A percentile compares a stretch with the other conserved stretches of the same genome.
These are phyloP conservation scores for Pegoplata infirma DNA, from an alignment of 2,888 invertebrate genomes.

Conservation along the genomic window DNA sequence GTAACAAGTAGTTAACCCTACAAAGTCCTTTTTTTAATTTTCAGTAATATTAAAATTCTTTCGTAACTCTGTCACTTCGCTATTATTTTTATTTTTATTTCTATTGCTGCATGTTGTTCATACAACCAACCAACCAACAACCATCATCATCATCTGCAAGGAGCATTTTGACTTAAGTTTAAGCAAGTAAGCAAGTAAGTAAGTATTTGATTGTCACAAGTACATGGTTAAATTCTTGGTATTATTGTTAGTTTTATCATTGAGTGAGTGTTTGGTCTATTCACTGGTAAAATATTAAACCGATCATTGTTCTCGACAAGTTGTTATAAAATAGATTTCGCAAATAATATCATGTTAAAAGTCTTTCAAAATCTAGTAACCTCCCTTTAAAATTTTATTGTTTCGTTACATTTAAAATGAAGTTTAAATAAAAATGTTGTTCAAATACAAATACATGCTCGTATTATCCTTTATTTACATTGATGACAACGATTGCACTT, in stretches of 20 bases:
- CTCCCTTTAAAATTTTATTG: neutral
- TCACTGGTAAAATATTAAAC: slow-evolving; percentile 77
- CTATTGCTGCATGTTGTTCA: neutral
- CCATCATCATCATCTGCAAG: slow-evolving; percentile 38
- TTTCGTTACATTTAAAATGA: slow-evolving; percentile 31
- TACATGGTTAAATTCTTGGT: slow-evolving; percentile 14
- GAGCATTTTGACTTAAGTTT: slow-evolving; percentile 28
- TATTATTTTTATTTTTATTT: neutral
- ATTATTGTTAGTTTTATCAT: slow-evolving; percentile 6
- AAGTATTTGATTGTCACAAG: slow-evolving; percentile 32
- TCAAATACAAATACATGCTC: too few species aligned
- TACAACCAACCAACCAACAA: too few species aligned
- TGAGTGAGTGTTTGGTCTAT: slow-evolving; percentile 50
- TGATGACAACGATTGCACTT: too few species aligned
- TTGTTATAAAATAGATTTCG: slow-evolving; percentile 65
- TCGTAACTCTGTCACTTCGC: neutral
- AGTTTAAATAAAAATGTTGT: slow-evolving; percentile 28
- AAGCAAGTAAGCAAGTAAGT: slow-evolving; percentile 5
- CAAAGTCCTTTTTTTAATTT: too few species aligned
- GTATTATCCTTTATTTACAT: too few species aligned
- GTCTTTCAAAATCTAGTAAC: slow-evolving; percentile 29
- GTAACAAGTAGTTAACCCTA: too few species aligned
- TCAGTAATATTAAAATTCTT: too few species aligned
- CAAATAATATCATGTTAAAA: slow-evolving; percentile 60
- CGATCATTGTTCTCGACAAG: slow-evolving; percentile 76